These are phyloP conservation scores for Chromoteleia sp. DNA, from an alignment of 2,888 invertebrate species.

Conservation along the genomic window DNA sequence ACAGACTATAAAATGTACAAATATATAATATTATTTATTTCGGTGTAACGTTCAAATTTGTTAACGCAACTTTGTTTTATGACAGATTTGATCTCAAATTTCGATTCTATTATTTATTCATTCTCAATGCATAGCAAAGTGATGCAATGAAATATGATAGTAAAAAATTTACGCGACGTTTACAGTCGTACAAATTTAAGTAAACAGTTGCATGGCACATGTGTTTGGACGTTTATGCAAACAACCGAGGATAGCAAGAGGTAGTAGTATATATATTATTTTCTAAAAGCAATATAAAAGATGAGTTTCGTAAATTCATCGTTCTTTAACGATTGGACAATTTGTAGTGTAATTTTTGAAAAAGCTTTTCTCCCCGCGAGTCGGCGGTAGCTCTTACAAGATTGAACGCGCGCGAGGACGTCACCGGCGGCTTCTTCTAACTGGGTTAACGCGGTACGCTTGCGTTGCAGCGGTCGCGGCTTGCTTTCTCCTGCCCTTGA, in stretches of 20 bases:
- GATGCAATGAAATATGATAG: neutral
- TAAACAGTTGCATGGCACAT: neutral
- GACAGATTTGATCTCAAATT: no score
- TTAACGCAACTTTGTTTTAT: no score
- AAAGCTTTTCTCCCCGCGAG: conserved; percentile 6
- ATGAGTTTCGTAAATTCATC: no score
- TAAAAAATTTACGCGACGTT: conserved; percentile 3
- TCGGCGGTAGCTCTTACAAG: neutral
- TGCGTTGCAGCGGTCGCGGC: conserved; percentile 50
- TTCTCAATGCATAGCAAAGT: neutral
- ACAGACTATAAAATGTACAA: no score
- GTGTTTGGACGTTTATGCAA: neutral
- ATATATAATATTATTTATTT: no score
- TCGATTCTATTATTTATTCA: neutral
- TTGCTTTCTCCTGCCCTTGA: conserved; percentile 76
- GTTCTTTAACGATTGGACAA: neutral
- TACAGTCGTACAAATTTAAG: neutral
- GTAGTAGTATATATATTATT: no score
- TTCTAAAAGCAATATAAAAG: neutral
- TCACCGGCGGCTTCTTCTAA: conserved; percentile 64
- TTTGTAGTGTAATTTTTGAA: neutral
- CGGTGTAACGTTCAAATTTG: no score
- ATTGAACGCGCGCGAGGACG: conserved; percentile 19
- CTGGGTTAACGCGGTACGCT: conserved; percentile 74
- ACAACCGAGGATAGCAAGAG: neutral